Base-by-base conservation (phyloP, 1,140 invertebrate genomes). In the Aphelinus atriplicis region DNA sequence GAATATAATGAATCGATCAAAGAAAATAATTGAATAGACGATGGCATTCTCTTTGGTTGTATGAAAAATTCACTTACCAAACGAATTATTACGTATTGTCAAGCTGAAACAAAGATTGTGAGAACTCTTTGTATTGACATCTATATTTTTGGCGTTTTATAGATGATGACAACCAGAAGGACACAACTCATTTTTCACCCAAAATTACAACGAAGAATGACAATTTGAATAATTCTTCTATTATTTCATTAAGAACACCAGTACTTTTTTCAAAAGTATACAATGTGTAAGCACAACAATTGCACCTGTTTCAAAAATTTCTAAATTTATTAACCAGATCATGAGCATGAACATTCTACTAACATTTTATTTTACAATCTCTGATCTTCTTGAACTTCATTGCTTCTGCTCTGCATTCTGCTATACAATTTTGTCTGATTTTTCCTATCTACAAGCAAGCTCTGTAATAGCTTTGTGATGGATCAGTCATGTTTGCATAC, bases 151-250 rank as follows among this genome's bases (percentile, higher is more conserved):
- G 4, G 6, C 26, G 4, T 51, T 75, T 65, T 81, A 62, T 63
- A 83, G 80, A 83, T 75, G 74, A 80, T 43, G 80, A 81, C 42
- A 75, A 66, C 61, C 7, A 61, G 2, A 75, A 56, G 46, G 64
- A 79, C 46, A 43, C 62, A 48, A 65, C 47, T 57, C n/a, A 48
- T 60, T 7, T 10, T 69, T 55, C 53, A 56, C 62, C 65, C 26
- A 58, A 77, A 51, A 6, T 71, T 6, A 53, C 10, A 58, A 46
- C 42, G 50, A 61, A 63, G 6, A 75, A 66, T 61, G 66, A 73
- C 2, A 55, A 9, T 55, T 3, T 48, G 62, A 26, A 26, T 53
- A 43, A 26, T 56, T 77, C 75, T 7, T 64, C 75, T 51, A 55
- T 70, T 56, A 76, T 73, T 78, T 72, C 51, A 3, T 75, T 72